Base-by-base conservation (phyloP, 2,113 vertebrate genomes). In the Ochotona princeps region DNA sequence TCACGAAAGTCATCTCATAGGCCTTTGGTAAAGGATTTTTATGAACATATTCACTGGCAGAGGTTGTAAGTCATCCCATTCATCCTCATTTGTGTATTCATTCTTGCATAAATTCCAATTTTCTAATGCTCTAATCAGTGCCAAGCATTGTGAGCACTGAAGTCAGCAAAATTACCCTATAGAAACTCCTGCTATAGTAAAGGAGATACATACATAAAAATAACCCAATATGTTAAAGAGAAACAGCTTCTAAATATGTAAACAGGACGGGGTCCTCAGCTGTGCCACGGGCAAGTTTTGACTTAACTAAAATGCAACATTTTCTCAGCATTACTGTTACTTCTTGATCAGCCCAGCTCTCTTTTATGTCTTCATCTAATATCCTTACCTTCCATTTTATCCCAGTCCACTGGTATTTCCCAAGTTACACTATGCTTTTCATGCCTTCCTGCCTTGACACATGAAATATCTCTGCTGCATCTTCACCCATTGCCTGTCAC, bases 31-130 rank as follows among this genome's bases (percentile, higher is more conserved):
- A 83, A 72, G 25, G 75, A 65, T 35, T 69, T 67, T 89, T 67
- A 75, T 83, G 20, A 91, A 66, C 0, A 1, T 82, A 57, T 44
- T 92, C 79, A 87, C 8, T 44, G 51, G 11, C 18, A 32, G 54
- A 86, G 15, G 61, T 57, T 54, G 28, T 14, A 86, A 30, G 30
- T 51, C 18, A 74, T 73, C 80, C 49, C 70, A 91, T 72, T 76
- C 4, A 73, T 81, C 89, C 83, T 54, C 73, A 47, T 83, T 88
- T 88, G 63, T 83, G 91, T 10, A 30, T 91, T 83, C 66, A 49
- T 61, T 95, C 87, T 61, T 57, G 30, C 85, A 82, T 76, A 89
- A 79, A 92, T 44, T 75, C n/a, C 86, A 38, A 89, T 94, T 79
- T 89, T 44, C 66, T 91, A 87, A 81, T 75, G 32, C 44, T 61